Base-by-base conservation (phyloP, 2,888 invertebrate genomes). In the Meteorus cinctellus region DNA sequence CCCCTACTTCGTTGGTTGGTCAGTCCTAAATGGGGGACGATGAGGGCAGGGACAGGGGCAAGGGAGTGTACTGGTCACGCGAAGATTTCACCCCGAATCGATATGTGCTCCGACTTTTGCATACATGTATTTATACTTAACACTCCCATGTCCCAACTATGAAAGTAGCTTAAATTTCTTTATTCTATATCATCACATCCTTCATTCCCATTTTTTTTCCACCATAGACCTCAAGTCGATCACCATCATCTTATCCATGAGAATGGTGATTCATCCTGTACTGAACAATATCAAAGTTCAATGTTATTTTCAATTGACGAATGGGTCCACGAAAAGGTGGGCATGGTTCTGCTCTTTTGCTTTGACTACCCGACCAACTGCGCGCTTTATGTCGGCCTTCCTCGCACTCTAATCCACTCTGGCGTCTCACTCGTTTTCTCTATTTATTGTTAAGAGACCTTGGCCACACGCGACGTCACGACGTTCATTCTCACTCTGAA, bases 391-490 rank as follows among this genome's bases (percentile, higher is more conserved):
- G 12, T 41, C 12, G 12, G 12, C 41, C 41, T 12, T 12, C 2
- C 41, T 12, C 12, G 41, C 41, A 41, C 41, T 4, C 48, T n/a
- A 48, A 16, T 48, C 16, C 4, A 48, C n/a, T 55, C 19, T 55
- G 5, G 5, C 19, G 4, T 19, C 10, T 10, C 19, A 5, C 19
- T 55, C 55, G 19, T 55, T 55, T 6, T 55, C 55, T 55, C 55
- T 24, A 55, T 24, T 24, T 48, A 55, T 4, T 31, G 45, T 31
- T 24, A 34, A n/a, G 55, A 51, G 87, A 88, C 88, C 88, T 88
- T 88, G 88, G 86, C 86, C 86, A 85, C 88, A 87, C 88, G 88
- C 88, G 86, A 88, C 80, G 82, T 78, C 79, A 80, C 81, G 80
- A 81, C 82, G 84, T 84, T 84, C 86, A 84, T 77, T 83, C 77